Conservation (phyloP, 2,113 vertebrate genomes). For the Paradoxurus hermaphroditus region DNA sequence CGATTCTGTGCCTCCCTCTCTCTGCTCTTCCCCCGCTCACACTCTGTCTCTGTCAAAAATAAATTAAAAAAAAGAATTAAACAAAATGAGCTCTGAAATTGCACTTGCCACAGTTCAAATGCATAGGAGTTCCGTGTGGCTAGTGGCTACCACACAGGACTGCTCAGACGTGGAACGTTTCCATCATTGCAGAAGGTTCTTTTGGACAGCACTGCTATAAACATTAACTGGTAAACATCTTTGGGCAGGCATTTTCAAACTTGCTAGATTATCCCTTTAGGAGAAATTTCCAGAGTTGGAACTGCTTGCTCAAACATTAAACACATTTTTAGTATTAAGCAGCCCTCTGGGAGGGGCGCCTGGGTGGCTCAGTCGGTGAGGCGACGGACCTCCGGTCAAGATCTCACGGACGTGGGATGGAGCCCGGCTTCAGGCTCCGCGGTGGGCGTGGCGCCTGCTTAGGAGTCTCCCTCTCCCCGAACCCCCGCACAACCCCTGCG, state of each 20-base stretch:
- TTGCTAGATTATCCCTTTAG: not conserved
- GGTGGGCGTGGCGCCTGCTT: too few species aligned
- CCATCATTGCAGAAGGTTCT: not conserved
- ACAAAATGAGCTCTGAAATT: not conserved
- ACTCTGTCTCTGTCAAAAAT: too few species aligned
- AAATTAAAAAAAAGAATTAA: too few species aligned
- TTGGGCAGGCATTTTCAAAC: constrained; percentile 3
- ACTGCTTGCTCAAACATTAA: constrained; percentile 16
- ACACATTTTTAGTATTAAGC: not conserved
- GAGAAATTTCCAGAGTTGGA: not conserved
- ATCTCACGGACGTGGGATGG: too few species aligned
- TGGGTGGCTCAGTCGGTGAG: too few species aligned
- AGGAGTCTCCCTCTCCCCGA: too few species aligned
- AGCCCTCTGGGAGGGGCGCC: not conserved
- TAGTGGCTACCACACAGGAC: not conserved
- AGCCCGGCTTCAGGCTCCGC: too few species aligned
- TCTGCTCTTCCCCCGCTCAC: too few species aligned
- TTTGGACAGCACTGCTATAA: not conserved
- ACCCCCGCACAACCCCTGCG: too few species aligned
- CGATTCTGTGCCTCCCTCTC: too few species aligned
- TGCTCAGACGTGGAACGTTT: not conserved
- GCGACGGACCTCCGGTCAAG: too few species aligned
- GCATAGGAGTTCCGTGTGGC: not conserved
- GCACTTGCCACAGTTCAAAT: not conserved
- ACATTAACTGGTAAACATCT: not conserved